These are phyloP conservation scores for Trilocha varians DNA, from an alignment of 2,888 invertebrate genomes.

Conservation along the genomic window DNA sequence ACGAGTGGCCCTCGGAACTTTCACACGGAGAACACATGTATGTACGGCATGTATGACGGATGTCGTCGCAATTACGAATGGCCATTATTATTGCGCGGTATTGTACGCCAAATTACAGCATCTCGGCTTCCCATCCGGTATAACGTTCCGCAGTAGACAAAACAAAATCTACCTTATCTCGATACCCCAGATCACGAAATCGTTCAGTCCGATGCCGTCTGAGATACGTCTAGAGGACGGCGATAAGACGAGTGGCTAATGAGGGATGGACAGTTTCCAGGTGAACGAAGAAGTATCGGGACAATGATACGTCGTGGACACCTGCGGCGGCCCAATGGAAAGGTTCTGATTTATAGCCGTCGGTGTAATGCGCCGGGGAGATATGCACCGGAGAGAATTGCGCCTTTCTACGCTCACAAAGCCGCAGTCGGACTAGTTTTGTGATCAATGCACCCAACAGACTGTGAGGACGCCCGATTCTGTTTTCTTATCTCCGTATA, in stretches of 20 bases:
- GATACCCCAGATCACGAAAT: background rate
- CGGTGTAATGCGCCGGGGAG: conserved; percentile 32
- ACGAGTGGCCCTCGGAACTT: conserved; percentile 53
- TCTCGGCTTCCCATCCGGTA: conserved; percentile 68
- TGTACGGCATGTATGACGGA: conserved; percentile 50
- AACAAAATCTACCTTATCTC: conserved; percentile 18
- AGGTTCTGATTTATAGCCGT: conserved; percentile 51
- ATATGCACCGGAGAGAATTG: conserved; percentile 53
- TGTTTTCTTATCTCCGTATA: conserved; percentile 30
- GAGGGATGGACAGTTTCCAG: conserved; percentile 46
- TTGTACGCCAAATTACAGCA: conserved; percentile 67
- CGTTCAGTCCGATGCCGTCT: background rate
- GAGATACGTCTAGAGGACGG: conserved; percentile 1
- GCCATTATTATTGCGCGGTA: conserved; percentile 66
- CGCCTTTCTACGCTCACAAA: conserved; percentile 41
- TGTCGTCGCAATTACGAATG: conserved; percentile 64
- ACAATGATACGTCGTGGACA: conserved; percentile 40
- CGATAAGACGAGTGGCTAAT: conserved; percentile 39
- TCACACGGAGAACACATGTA: conserved; percentile 57
- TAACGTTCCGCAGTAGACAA: conserved; percentile 12
- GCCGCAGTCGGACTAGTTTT: conserved; percentile 31
- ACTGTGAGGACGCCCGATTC: conserved; percentile 37
- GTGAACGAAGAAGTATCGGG: conserved; percentile 46
- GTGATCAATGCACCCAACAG: conserved; percentile 35
- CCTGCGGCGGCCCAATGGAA: conserved; percentile 40